phyloP scores from a whole-genome alignment of 2,113 vertebrate genomes.

The Pithys albifrons region DNA sequence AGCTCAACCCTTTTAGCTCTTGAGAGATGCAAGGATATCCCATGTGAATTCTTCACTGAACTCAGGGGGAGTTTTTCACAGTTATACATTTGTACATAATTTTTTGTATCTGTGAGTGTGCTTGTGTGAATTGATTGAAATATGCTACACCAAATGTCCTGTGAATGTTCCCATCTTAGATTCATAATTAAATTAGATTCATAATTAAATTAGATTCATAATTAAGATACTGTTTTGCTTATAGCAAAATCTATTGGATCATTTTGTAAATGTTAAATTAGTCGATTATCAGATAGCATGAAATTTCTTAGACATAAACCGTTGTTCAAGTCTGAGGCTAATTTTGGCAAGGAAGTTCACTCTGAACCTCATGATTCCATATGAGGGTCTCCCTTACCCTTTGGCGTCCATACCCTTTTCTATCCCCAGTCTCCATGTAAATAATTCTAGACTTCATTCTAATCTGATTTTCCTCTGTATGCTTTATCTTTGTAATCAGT shows the following conservation, averaged over 20 bases:
- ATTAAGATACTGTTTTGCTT: not conserved
- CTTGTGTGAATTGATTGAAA: not conserved
- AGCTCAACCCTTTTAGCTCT: not conserved
- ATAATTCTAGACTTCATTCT: not conserved
- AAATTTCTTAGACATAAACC: not conserved
- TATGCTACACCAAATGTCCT: fast-evolving
- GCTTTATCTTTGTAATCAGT: not conserved
- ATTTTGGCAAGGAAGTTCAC: not conserved
- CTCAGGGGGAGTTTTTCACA: not conserved
- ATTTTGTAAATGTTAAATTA: not conserved
- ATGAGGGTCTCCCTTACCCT: not conserved
- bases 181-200: not conserved
- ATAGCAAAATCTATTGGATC: not conserved
- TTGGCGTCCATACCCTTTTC: not conserved
- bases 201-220: not conserved
- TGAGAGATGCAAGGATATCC: not conserved
- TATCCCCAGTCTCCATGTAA: not conserved
- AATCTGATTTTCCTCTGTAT: not conserved
- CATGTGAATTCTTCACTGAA: not conserved
- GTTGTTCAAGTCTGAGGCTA: not conserved
- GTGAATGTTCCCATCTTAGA: not conserved
- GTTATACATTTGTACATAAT: not conserved
- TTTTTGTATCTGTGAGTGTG: not conserved
- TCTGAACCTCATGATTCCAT: not conserved
- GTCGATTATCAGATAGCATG: not conserved